Evolutionary conservation across 2,797 vertebrate genomes (phyloP), one percentile per base, ranked within the genome.

Genomic region (Gouania willdenowi): DNA sequence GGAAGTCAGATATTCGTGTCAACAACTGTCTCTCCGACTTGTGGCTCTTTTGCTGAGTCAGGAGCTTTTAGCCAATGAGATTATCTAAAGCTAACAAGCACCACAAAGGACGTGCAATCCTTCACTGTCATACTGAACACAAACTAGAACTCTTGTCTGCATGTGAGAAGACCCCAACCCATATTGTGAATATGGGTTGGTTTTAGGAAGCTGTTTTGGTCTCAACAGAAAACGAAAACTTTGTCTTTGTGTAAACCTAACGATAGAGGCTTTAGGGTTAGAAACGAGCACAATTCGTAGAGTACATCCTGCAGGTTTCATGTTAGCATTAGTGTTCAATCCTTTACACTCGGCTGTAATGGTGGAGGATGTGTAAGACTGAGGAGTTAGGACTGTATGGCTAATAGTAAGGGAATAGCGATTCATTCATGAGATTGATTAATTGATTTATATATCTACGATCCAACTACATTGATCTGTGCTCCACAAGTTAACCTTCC

Each of bases 1-100:
- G 9, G 43, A 28, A 42, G 5, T 34, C 21, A 36, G 44, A 16
- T 22, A 38, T 17, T 48, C 40, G 24, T 48, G 24, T 48, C 30
- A 44, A 19, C 19, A 13, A n/a, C 35, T 17, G n/a, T 27, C 11
- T 14, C 19, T 26, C 19, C 2, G 14, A n/a, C 21, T 15, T 20
- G 15, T 25, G 30, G 13, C 4, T 14, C 7, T 25, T 53, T 23
- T 30, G 37, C 33, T 46, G 32, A 42, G 27, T 24, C 8, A 43
- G 31, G 17, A 14, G 41, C 21, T 11, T 5, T 11, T 2, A 30
- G 27, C 11, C 16, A 2, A 17, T 40, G 26, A 34, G 22, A 50
- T 29, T 38, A 61, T 2, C 12, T 12, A 24, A 10, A 26, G 21
- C 19, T 38, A 14, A 25, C 8, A 5, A 25, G n/a, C 17, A 51